Evolutionary conservation across 2,113 vertebrate genomes (phyloP).

Genomic region (Spea multiplicata): DNA sequence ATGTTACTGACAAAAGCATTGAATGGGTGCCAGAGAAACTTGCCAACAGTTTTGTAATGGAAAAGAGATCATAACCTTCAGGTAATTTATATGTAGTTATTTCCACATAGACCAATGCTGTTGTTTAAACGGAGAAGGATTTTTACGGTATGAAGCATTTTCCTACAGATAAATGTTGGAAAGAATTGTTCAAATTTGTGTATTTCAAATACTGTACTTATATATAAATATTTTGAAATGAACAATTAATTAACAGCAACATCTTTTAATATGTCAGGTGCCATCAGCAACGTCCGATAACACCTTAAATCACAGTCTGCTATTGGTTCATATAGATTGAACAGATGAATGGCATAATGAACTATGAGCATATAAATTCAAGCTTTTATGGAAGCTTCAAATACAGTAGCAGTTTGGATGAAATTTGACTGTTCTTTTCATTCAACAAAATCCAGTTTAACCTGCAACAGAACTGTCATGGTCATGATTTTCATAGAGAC

Average conservation of each 20-base stretch:
- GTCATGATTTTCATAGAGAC: background rate
- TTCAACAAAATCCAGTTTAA: background rate
- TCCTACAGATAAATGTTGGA: too few species aligned
- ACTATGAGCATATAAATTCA: too few species aligned
- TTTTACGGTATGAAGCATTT: background rate
- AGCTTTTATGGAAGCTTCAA: too few species aligned
- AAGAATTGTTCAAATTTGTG: too few species aligned
- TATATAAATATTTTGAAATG: too few species aligned
- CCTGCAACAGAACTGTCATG: background rate
- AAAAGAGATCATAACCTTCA: constrained; percentile 4
- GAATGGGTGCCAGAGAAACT: background rate
- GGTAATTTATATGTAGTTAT: constrained; percentile 6
- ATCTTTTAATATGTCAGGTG: too few species aligned
- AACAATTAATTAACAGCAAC: too few species aligned
- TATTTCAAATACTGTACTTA: too few species aligned
- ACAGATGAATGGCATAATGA: too few species aligned
- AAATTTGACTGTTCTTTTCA: background rate
- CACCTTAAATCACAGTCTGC: too few species aligned
- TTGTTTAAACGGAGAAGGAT: background rate
- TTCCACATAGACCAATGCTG: constrained; percentile 4
- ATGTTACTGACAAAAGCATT: constrained; percentile 1
- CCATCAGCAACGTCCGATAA: too few species aligned
- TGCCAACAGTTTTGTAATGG: constrained; percentile 2
- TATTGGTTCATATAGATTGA: too few species aligned
- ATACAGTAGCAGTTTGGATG: background rate